A percentile compares a stretch with the other conserved stretches of the same genome.
Conservation (phyloP, 2,113 vertebrate genomes). For the Corydoras sp. region DNA sequence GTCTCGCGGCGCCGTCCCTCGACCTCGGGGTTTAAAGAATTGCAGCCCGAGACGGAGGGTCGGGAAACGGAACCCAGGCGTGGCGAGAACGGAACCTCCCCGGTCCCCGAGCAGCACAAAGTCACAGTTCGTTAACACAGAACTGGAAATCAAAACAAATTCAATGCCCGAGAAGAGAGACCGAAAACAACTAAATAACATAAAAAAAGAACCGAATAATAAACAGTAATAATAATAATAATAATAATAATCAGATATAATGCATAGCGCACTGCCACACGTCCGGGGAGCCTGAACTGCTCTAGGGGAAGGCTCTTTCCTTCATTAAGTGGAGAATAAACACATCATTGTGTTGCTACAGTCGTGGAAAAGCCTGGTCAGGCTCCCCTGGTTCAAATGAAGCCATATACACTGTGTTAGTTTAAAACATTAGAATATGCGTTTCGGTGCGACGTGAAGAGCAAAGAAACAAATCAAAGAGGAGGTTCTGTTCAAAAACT, state of each 20-base stretch:
- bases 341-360: conserved; percentile 75
- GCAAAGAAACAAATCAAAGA: conserved; percentile 74
- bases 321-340: conserved; percentile 71
- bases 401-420: conserved; percentile 90
- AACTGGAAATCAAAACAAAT: background rate
- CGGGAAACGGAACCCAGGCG: background rate
- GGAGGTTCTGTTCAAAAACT: conserved; percentile 83
- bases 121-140: conserved; percentile 33
- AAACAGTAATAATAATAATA: conserved; percentile 67
- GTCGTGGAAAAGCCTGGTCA: conserved; percentile 76
- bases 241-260: conserved; percentile 72
- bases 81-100: conserved; percentile 1
- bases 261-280: conserved; percentile 95
- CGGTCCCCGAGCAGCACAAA: conserved; percentile 36
- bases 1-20: conserved; percentile 52
- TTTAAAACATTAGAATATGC: conserved; percentile 92
- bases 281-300: conserved; percentile 83
- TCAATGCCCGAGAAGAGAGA: background rate
- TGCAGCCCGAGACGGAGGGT: background rate
- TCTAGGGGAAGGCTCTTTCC: conserved; percentile 50
- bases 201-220: conserved; percentile 48
- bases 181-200: no score
- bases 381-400: conserved; percentile 85
- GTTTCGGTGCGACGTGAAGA: conserved; percentile 77
- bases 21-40: background rate